These are phyloP conservation scores for Syngnathus scovelli DNA, from an alignment of 2,113 vertebrate species.

Conservation along the genomic window DNA sequence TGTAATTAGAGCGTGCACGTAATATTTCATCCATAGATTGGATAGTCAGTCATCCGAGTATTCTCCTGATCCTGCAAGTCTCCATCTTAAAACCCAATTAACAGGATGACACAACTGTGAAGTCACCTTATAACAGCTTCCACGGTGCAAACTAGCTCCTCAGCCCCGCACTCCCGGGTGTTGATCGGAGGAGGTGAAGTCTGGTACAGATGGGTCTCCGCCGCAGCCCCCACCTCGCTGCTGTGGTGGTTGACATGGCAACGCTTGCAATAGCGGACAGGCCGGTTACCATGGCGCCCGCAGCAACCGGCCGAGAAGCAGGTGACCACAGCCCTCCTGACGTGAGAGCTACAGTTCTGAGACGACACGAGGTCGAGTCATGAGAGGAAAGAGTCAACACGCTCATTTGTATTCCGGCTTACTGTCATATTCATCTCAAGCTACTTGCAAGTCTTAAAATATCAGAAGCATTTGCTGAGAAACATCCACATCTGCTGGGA, in stretches of 20 bases:
- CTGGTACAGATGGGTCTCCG: constrained; percentile 96
- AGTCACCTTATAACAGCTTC: constrained; percentile 94
- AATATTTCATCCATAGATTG: background rate
- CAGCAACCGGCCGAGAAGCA: constrained; percentile 99
- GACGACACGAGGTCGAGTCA: background rate
- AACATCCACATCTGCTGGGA: constrained; percentile 23
- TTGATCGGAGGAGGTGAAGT: constrained; percentile 97
- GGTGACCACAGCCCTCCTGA: constrained; percentile 93
- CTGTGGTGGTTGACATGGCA: constrained; percentile 98
- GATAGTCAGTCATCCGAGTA: background rate
- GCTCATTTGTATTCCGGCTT: constrained; percentile 11
- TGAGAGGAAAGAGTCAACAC: constrained; percentile 2
- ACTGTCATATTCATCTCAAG: constrained; percentile 10
- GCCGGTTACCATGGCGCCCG: constrained; percentile 92
- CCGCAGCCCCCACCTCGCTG: constrained; percentile 84
- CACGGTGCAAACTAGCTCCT: constrained; percentile 95
- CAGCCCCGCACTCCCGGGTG: constrained; percentile 92
- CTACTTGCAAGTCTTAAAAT: constrained; percentile 13
- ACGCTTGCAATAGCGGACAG: constrained; percentile 95
- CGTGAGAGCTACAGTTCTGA: constrained; percentile 98
- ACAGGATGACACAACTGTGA: constrained; percentile 1
- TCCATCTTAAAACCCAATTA: background rate
- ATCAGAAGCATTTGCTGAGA: constrained; percentile 3
- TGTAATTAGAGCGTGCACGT: background rate
- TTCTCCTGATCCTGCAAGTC: background rate